A percentile compares a stretch with the other conserved stretches of the same genome.
These are phyloP conservation scores for Dicerorhinus sumatrensis DNA, from an alignment of 2,113 vertebrate species.

Conservation along the genomic window DNA sequence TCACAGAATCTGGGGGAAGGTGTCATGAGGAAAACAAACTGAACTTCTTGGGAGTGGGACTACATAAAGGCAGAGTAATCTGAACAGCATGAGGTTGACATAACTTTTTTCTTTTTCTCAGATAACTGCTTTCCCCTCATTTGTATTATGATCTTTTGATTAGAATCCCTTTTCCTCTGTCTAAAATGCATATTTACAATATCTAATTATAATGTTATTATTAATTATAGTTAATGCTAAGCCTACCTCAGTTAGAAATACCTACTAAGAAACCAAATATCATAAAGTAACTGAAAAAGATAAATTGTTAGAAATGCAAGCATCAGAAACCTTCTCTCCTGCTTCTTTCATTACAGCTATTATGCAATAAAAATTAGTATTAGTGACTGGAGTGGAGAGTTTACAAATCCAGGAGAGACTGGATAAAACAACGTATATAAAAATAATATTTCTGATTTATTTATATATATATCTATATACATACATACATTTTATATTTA, in stretches of 20 bases:
- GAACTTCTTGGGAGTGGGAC: not conserved
- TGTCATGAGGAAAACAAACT: not conserved
- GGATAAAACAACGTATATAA: not conserved
- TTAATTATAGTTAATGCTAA: not conserved
- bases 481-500: not conserved
- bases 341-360: not conserved
- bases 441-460: not conserved
- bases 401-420: not conserved
- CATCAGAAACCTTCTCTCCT: not conserved
- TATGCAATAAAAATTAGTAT: not conserved
- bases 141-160: not conserved
- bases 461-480: not conserved
- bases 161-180: not conserved
- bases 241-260: not conserved
- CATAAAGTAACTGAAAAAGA: not conserved
- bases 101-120: not conserved
- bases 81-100: not conserved
- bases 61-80: not conserved
- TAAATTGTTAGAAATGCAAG: conserved; percentile 1
- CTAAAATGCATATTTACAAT: not conserved
- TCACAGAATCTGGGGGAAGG: not conserved
- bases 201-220: not conserved
- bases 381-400: not conserved
- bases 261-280: not conserved
- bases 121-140: not conserved